phyloP scores from a whole-genome alignment of 35 echinoderm and acorn worm genomes.

The Eucidaris tribuloides region DNA sequence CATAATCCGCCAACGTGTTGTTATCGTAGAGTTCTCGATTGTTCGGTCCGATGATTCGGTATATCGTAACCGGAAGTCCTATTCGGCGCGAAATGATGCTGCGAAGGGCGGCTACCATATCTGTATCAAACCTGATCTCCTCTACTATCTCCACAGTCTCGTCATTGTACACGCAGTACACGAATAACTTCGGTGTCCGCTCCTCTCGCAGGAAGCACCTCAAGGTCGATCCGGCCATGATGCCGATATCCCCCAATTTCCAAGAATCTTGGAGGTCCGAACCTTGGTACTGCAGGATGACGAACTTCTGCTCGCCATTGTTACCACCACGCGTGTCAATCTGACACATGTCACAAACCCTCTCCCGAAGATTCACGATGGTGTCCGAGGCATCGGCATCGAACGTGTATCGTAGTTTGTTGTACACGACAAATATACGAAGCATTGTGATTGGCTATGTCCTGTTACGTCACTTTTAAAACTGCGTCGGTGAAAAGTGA shows the following conservation, averaged over 20 bases:
- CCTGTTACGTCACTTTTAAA: too few species aligned
- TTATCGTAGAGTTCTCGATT: constrained; percentile 73
- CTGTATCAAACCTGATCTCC: constrained; percentile 52
- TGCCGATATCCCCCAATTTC: constrained; percentile 75
- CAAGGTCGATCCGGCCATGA: constrained; percentile 75
- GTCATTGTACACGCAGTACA: constrained; percentile 83
- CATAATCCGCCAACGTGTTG: constrained; percentile 62
- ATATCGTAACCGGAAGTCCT: constrained; percentile 87
- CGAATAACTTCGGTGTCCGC: constrained; percentile 74
- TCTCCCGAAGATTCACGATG: constrained; percentile 51
- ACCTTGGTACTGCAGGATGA: constrained; percentile 89
- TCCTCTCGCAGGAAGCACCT: constrained; percentile 77
- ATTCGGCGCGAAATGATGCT: constrained; percentile 57
- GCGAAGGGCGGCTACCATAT: constrained; percentile 60
- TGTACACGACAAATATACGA: constrained; percentile 71
- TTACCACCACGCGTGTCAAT: constrained; percentile 72
- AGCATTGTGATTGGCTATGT: constrained; percentile 65
- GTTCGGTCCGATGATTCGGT: constrained; percentile 48
- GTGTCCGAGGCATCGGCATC: constrained; percentile 67
- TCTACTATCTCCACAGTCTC: constrained; percentile 86
- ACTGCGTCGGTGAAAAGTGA: too few species aligned
- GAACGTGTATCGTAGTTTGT: constrained; percentile 55
- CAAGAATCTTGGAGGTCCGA: constrained; percentile 83
- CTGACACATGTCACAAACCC: constrained; percentile 72
- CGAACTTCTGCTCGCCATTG: constrained; percentile 72